These are phyloP conservation scores for Trichosurus vulpecula DNA, from an alignment of 2,797 vertebrate species.

Conservation along the genomic window DNA sequence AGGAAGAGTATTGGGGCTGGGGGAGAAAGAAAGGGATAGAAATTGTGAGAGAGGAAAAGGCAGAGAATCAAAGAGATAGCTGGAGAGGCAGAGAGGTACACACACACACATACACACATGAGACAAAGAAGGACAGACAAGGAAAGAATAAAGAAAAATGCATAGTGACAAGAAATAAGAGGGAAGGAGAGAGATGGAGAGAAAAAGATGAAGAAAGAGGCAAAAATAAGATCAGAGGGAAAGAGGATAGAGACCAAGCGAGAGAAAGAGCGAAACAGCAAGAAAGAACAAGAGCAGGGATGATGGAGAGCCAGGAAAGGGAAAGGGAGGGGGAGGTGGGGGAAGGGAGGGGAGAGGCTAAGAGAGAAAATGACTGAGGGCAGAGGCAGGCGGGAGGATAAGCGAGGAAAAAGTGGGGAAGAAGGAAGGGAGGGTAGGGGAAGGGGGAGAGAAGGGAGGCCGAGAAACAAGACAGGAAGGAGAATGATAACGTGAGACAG, in stretches of 20 bases:
- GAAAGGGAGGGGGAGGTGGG: not conserved
- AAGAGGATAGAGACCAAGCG: not conserved
- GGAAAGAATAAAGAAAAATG: not conserved
- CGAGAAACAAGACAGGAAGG: not conserved
- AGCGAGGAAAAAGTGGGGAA: not conserved
- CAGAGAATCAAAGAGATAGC: not conserved
- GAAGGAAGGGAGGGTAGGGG: not conserved
- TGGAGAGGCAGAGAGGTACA: not conserved
- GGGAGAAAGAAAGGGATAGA: not conserved
- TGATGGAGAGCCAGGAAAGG: not conserved
- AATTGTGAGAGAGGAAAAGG: not conserved
- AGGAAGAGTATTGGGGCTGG: not conserved
- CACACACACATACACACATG: not conserved
- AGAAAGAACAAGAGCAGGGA: not conserved
- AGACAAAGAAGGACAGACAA: not conserved
- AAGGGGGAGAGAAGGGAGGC: not conserved
- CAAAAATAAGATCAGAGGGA: not conserved
- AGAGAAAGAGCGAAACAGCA: not conserved
- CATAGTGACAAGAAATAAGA: not conserved
- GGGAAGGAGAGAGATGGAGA: not conserved
- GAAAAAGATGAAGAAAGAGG: not conserved
- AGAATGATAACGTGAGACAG: not conserved
- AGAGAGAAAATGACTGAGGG: not conserved
- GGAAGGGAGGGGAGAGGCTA: not conserved
- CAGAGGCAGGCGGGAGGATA: not conserved